Evolutionary conservation across 1,140 invertebrate genomes (phyloP).

Genomic region (Formica exsecta): DNA sequence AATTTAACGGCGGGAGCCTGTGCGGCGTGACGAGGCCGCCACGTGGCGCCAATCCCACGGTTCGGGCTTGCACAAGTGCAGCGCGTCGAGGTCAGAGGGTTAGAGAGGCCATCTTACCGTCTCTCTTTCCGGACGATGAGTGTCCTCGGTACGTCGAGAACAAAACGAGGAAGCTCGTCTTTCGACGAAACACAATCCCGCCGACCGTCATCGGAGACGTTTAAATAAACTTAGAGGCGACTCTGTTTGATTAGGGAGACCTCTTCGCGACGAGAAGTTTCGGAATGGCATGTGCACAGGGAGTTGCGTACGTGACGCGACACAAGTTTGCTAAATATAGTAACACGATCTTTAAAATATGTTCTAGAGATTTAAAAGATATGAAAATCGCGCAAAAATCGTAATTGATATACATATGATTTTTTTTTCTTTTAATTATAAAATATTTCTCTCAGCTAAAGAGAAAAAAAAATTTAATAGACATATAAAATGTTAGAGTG

Average conservation of each 20-base stretch:
- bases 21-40: slow-evolving; percentile 69
- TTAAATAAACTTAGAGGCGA: slow-evolving; percentile 55
- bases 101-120: not conserved
- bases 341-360: not conserved
- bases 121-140: slow-evolving; percentile 2
- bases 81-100: slow-evolving; percentile 72
- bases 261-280: slow-evolving; percentile 34
- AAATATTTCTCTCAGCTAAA: not conserved
- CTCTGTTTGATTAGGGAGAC: slow-evolving; percentile 48
- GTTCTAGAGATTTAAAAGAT: not conserved
- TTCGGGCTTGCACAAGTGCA: slow-evolving; percentile 76
- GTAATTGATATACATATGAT: not conserved
- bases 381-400: not conserved
- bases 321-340: slow-evolving; percentile 33
- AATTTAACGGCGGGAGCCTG: slow-evolving; percentile 70
- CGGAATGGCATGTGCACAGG: not conserved
- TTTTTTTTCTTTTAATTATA: not conserved
- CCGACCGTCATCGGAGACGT: slow-evolving; percentile 51
- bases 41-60: slow-evolving; percentile 82
- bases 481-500: not conserved
- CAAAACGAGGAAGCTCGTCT: slow-evolving; percentile 52
- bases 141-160: slow-evolving; percentile 31
- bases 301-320: slow-evolving; percentile 25
- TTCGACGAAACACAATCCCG: slow-evolving; percentile 58
- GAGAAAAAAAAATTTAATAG: not conserved